phyloP scores from a whole-genome alignment of 1,140 invertebrate genomes.

The Drosophila ananassae region DNA sequence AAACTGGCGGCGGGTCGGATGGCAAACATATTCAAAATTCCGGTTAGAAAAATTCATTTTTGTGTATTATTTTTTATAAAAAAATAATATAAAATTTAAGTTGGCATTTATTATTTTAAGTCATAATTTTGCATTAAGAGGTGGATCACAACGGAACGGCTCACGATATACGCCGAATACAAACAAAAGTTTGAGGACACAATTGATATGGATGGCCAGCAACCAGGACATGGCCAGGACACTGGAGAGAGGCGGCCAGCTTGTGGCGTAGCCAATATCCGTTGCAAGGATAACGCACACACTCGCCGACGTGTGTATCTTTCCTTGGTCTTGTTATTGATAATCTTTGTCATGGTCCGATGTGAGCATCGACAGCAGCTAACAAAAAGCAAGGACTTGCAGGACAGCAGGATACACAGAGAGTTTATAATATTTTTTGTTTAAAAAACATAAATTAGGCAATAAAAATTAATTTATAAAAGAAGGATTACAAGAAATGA shows the following conservation, averaged over 20 bases:
- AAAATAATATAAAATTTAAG: not conserved
- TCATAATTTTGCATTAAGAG: slow-evolving; percentile 19
- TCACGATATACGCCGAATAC: not conserved
- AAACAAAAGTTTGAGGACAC: slow-evolving; percentile 20
- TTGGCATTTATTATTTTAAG: not conserved
- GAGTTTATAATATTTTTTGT: not conserved
- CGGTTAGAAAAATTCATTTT: not conserved
- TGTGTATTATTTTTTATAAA: not conserved
- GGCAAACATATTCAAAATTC: not conserved
- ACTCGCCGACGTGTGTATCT: slow-evolving; percentile 27
- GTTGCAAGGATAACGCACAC: slow-evolving; percentile 49
- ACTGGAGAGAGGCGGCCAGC: slow-evolving; percentile 16
- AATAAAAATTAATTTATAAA: not conserved
- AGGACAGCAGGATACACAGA: slow-evolving; percentile 27
- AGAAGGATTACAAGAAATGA: not conserved
- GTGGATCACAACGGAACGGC: slow-evolving; percentile 3
- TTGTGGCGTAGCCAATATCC: slow-evolving; percentile 67
- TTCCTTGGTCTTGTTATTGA: slow-evolving; percentile 65
- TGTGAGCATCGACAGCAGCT: slow-evolving; percentile 37
- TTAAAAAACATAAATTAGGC: not conserved
- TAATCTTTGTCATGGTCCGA: slow-evolving; percentile 71
- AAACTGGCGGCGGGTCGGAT: not conserved
- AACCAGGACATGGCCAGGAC: slow-evolving; percentile 3
- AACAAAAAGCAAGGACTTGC: slow-evolving; percentile 37
- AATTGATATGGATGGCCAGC: slow-evolving; percentile 29